Conservation (phyloP, 2,888 invertebrate genomes). For the Philereme transversata region DNA sequence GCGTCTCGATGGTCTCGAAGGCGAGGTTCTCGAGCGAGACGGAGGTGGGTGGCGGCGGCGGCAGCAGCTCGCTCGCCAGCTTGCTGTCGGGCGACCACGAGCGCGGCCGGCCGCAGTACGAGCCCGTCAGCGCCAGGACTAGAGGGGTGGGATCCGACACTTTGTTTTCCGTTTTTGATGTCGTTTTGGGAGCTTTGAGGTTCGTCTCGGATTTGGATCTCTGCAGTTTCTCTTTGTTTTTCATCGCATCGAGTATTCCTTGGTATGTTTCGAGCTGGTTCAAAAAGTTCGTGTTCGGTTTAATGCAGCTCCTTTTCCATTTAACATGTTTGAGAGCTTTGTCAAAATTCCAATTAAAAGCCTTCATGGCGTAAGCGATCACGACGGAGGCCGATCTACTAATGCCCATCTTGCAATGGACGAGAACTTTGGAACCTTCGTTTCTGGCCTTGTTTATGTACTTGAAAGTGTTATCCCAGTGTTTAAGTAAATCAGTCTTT, state of each 20-base stretch:
- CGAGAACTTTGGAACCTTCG: conserved; percentile 96
- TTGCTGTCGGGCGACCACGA: conserved; percentile 90
- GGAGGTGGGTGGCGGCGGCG: conserved; percentile 85
- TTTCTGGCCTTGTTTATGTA: conserved; percentile 97
- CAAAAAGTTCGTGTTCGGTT: conserved; percentile 97
- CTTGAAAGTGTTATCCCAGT: conserved; percentile 99
- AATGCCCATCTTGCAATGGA: conserved; percentile 99
- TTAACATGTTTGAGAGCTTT: conserved; percentile 96
- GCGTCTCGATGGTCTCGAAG: conserved; percentile 79
- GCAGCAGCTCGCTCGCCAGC: conserved; percentile 83
- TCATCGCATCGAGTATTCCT: conserved; percentile 98
- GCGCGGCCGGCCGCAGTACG: conserved; percentile 83
- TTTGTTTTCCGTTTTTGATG: conserved; percentile 82
- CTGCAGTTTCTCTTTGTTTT: conserved; percentile 96
- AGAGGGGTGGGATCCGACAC: conserved; percentile 85
- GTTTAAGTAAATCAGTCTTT: conserved; percentile 96
- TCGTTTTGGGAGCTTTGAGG: conserved; percentile 88
- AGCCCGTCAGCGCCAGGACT: conserved; percentile 81
- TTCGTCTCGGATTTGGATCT: conserved; percentile 97
- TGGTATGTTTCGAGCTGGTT: conserved; percentile 97
- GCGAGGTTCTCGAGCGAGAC: conserved; percentile 87
- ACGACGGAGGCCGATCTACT: conserved; percentile 99
- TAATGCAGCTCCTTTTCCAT: conserved; percentile 95
- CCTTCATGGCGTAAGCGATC: conserved; percentile 99
- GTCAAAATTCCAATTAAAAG: conserved; percentile 96